A percentile compares a stretch with the other conserved stretches of the same genome.
phyloP scores from a whole-genome alignment of 1,140 invertebrate genomes.

The Nomia melanderi region DNA sequence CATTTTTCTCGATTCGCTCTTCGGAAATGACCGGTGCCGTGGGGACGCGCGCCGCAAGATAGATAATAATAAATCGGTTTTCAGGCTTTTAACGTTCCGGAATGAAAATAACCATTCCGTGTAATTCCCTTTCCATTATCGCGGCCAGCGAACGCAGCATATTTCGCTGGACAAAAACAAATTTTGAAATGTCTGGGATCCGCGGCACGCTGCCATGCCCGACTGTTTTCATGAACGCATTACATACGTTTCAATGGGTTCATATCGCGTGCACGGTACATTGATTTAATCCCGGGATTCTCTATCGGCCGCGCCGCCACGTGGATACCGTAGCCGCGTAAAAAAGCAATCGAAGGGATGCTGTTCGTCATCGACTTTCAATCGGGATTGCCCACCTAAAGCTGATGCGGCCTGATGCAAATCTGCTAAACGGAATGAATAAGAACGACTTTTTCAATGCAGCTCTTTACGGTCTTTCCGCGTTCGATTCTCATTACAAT shows the following conservation, averaged over 20 bases:
- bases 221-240: slow-evolving; percentile 50
- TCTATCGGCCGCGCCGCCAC: slow-evolving; percentile 38
- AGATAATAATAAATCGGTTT: neutral
- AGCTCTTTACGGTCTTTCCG: no score
- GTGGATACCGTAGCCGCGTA: slow-evolving; percentile 19
- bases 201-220: slow-evolving; percentile 15
- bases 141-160: slow-evolving; percentile 31
- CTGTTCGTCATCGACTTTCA: slow-evolving; percentile 57
- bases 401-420: neutral
- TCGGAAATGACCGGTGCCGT: neutral
- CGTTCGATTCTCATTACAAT: no score
- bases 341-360: slow-evolving; percentile 51
- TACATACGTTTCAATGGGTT: slow-evolving; percentile 61
- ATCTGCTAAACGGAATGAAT: neutral
- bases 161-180: slow-evolving; percentile 51
- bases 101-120: slow-evolving; percentile 26
- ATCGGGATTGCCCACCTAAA: slow-evolving; percentile 54
- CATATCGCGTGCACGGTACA: slow-evolving; percentile 65
- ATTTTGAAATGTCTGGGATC: slow-evolving; percentile 63
- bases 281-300: slow-evolving; percentile 66
- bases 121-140: slow-evolving; percentile 46
- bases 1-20: neutral
- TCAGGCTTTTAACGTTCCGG: slow-evolving; percentile 10
- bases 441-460: neutral
- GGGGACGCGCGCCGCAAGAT: neutral